A percentile compares a stretch with the other conserved stretches of the same genome.
Evolutionary conservation across 1,140 invertebrate genomes (phyloP).

Genomic region (Hylyphantes graminicola): DNA sequence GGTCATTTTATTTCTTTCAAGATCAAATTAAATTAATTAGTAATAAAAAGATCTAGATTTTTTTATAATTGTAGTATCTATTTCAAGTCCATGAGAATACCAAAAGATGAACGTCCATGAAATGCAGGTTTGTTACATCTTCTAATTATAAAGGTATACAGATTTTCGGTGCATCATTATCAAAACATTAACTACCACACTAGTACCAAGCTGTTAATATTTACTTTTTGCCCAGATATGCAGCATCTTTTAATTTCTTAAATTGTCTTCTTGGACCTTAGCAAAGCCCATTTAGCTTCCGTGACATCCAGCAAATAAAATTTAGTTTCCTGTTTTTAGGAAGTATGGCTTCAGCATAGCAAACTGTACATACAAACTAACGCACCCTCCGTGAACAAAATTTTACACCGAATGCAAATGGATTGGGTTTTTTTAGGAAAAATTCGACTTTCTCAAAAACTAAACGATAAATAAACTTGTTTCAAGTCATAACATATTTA

Average conservation of each 20-base stretch:
- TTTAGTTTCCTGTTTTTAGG: conserved; percentile 20
- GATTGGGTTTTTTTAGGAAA: conserved; percentile 20
- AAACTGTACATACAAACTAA: conserved; percentile 57
- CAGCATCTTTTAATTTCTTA: conserved; percentile 5
- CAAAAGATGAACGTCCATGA: conserved; percentile 49
- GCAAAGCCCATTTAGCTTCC: conserved; percentile 8
- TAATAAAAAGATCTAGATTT: conserved; percentile 20
- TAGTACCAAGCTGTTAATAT: conserved; percentile 41
- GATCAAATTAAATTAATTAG: background rate
- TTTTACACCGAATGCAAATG: conserved; percentile 35
- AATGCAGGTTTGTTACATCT: conserved; percentile 46
- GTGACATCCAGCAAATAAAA: conserved; percentile 12
- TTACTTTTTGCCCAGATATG: conserved; percentile 47
- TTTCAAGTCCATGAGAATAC: conserved; percentile 39
- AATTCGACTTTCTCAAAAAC: conserved; percentile 7
- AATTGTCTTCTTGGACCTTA: conserved; percentile 13
- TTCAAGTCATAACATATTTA: conserved; percentile 43
- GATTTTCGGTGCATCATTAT: conserved; percentile 50
- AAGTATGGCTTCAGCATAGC: conserved; percentile 43
- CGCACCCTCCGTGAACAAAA: conserved; percentile 19
- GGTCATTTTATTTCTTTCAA: background rate
- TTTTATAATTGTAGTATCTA: conserved; percentile 14
- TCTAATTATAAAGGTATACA: conserved; percentile 55
- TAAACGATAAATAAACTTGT: background rate
- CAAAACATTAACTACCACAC: conserved; percentile 57